phyloP scores from a whole-genome alignment of 2,888 invertebrate species.

The Molorchus minor region DNA sequence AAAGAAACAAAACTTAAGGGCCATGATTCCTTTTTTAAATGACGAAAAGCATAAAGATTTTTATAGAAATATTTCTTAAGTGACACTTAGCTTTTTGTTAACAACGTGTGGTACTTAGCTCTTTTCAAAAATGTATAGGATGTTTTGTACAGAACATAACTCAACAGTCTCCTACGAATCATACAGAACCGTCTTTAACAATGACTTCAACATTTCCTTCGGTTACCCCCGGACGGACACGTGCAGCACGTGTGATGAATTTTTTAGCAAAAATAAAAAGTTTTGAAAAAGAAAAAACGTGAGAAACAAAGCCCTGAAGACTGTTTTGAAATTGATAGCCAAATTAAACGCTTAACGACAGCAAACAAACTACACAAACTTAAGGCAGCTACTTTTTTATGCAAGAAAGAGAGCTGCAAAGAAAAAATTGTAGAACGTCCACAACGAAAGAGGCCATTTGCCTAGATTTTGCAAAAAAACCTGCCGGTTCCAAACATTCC shows the following conservation, averaged over 20 bases:
- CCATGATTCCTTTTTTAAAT: constrained; percentile 12
- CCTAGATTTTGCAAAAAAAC: background rate
- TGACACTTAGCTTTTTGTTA: background rate
- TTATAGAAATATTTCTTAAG: constrained; percentile 20
- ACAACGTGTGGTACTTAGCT: background rate
- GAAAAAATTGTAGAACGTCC: background rate
- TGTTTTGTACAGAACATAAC: constrained; percentile 9
- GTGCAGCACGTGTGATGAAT: constrained; percentile 23
- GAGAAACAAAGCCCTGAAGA: background rate
- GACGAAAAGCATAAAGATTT: constrained; percentile 15
- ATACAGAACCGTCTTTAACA: constrained; percentile 20
- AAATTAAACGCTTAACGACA: constrained; percentile 1
- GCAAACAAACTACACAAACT: constrained; percentile 16
- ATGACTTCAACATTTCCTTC: constrained; percentile 18
- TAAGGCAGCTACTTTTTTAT: background rate
- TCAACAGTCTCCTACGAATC: constrained; percentile 21
- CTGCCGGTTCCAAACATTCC: background rate
- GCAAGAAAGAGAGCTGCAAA: constrained; percentile 1
- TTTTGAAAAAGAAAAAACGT: constrained; percentile 11
- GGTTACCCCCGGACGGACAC: constrained; percentile 23
- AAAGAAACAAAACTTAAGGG: no score
- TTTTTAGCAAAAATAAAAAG: constrained; percentile 5
- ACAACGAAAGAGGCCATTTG: constrained; percentile 2
- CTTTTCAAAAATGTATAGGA: constrained; percentile 14
- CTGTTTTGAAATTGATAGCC: constrained; percentile 8